Evolutionary conservation across 2,888 invertebrate genomes (phyloP), one percentile per base, ranked within the genome.

Genomic region (Chrysolina haemoptera): DNA sequence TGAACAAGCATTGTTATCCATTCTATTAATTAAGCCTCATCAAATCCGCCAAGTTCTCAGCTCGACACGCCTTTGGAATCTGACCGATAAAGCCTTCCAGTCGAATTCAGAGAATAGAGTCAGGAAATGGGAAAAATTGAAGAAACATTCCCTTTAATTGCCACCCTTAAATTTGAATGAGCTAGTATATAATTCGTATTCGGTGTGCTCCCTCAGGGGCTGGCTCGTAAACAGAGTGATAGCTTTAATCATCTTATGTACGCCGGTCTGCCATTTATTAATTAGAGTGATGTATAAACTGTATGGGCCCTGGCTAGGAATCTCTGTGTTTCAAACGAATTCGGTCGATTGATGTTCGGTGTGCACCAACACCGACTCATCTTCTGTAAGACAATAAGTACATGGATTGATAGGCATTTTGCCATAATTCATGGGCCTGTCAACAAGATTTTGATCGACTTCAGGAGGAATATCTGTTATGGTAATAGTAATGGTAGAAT

Each of bases 251-350:
- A 84, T 84, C 82, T 82, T 81, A 81, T 80, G 71, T 79, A 71
- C 74, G 74, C 78, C 82, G 84, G 84, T 82, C 83, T 82, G 84
- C 86, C 84, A 86, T 86, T 87, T 87, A 87, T 86, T 87, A 87
- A 87, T 87, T 87, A 87, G 85, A 85, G 84, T 86, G 86, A 86
- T 87, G 86, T 86, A 85, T 84, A 84, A 83, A 85, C 81, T 83
- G 82, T 83, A 84, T 83, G 82, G 82, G 83, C 83, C 79, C 80
- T 83, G 82, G 82, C 80, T 82, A 82, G 83, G 81, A 83, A 82
- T 78, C 82, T 83, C 80, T 79, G 76, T 83, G 80, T 83, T 84
- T 82, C 84, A 83, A 84, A 83, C 84, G 82, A 83, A 84, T 82
- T 73, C 79, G 76, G 79, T 78, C 83, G 83, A 85, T 84, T 85